Evolutionary conservation across 2,888 invertebrate species (phyloP), one percentile per base, ranked within the genome.

Genomic region (Napeogenes inachia): DNA sequence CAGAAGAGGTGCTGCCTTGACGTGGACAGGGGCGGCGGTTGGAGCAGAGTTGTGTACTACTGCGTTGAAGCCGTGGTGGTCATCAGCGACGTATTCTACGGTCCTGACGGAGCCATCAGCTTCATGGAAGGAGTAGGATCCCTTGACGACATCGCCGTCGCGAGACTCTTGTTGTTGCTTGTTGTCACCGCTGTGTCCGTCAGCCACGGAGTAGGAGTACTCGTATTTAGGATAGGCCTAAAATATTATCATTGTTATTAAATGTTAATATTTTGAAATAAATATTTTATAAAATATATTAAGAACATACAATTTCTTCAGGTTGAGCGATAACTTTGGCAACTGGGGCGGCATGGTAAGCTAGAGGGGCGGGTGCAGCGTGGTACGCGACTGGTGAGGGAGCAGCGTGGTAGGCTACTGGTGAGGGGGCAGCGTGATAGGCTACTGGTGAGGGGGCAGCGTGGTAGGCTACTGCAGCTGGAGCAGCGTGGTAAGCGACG

Each of bases 171-270:
- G 87, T 75, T 88, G 89, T 67, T 82, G 80, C 77, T 91, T 90
- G 76, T 84, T 81, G 81, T 91, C 91, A 53, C 91, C 91, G 72
- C 91, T 87, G 77, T 89, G 87, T 46, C 83, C 82, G 73, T 91
- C 91, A 71, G 87, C 82, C 13, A 91, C 89, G 54, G 89, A 87
- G 77, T 91, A 91, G 64, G 79, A 83, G 80, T 84, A 91, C 71
- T 86, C 82, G 74, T 85, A 85, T 71, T 82, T 78, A 57, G 84
- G 83, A 75, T 80, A 70, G 5, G 77, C 72, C 81, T 81, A 68
- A 12, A 66, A 66, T 10, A 12, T 42, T 10, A 35, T 2, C 45
- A 47, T 21, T 2, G 4, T 13, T 42, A 30, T 10, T 42, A n/a
- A 13, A 13, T 35, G 6, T 42, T 21, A 30, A 4, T 35, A 13